phyloP scores from a whole-genome alignment of 2,113 vertebrate species.

The Chunga burmeisteri region DNA sequence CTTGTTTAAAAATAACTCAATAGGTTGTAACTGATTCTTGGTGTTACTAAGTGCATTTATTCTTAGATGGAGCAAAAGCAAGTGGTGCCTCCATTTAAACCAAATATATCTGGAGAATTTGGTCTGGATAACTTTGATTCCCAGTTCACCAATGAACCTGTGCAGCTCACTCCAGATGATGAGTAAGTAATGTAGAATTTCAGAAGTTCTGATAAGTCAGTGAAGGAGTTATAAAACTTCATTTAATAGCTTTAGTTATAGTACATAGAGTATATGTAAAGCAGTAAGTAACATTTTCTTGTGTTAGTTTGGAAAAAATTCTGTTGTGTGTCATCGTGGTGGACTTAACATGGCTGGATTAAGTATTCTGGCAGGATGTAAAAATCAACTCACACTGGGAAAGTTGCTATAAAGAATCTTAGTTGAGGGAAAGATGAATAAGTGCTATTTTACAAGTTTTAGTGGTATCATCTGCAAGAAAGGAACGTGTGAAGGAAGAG shows the following conservation, averaged over 20 bases:
- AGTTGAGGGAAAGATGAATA: not conserved
- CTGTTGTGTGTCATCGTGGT: not conserved
- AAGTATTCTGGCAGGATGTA: not conserved
- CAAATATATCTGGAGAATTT: conserved; percentile 98
- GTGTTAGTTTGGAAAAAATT: not conserved
- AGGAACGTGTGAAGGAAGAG: not conserved
- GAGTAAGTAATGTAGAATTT: conserved; percentile 85
- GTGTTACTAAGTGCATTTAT: conserved; percentile 12
- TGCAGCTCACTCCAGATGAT: conserved; percentile 97
- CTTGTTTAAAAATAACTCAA: not conserved
- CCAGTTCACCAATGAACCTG: conserved; percentile 98
- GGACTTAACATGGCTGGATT: not conserved
- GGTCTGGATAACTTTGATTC: conserved; percentile 98
- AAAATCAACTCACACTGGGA: not conserved
- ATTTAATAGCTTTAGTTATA: not conserved
- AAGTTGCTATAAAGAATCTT: not conserved
- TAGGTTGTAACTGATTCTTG: not conserved
- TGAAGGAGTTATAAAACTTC: not conserved
- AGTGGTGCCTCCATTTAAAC: conserved; percentile 97
- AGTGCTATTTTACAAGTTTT: not conserved
- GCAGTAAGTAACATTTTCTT: not conserved
- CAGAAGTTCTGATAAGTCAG: not conserved
- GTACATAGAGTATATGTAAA: not conserved
- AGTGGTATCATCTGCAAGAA: not conserved
- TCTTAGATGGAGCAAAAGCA: conserved; percentile 98